Evolutionary conservation across 2,113 vertebrate genomes (phyloP), one percentile per base, ranked within the genome.

Genomic region (Hippoglossus stenolepis): DNA sequence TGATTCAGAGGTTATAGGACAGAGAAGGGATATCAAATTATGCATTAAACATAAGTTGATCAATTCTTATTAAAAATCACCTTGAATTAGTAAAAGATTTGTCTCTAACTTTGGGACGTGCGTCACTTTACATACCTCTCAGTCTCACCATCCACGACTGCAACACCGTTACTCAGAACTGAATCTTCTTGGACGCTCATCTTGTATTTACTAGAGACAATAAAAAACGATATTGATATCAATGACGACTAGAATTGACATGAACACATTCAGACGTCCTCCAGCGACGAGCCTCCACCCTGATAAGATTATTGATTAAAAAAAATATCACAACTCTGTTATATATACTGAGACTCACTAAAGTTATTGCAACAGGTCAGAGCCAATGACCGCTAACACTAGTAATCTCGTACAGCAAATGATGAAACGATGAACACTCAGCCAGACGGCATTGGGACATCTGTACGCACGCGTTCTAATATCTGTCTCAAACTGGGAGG

Each of bases 81-180:
- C 9, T 56, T 51, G 10, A 26, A 63, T 10, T 2, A 4, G 26
- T 18, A 17, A 7, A 63, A 67, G 7, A 56, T 49, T 7, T 47
- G 1, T 57, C 62, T 58, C 17, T 3, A n/a, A 54, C 17, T 47
- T 63, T 47, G 5, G 10, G 15, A 58, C 26, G 17, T 65, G 47
- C 26, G 18, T 40, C 9, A 11, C 49, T 70, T 53, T 26, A 84
- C 88, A 31, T 89, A 93, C 93, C 92, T 91, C 38, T 84, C 73
- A 15, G 26, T 10, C 23, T 35, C 57, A 38, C 18, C 69, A 23
- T 81, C 78, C 82, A 82, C 54, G 26, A 59, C 26, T 26, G 75
- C 66, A 21, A 51, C 49, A 2, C 60, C 81, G 6, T 82, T 76
- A 28, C 61, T 77, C 45, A 56, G 24, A 6, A 77, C 23, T 2